Evolutionary conservation across 2,797 vertebrate genomes (phyloP).

Genomic region (Dermochelys coriacea): DNA sequence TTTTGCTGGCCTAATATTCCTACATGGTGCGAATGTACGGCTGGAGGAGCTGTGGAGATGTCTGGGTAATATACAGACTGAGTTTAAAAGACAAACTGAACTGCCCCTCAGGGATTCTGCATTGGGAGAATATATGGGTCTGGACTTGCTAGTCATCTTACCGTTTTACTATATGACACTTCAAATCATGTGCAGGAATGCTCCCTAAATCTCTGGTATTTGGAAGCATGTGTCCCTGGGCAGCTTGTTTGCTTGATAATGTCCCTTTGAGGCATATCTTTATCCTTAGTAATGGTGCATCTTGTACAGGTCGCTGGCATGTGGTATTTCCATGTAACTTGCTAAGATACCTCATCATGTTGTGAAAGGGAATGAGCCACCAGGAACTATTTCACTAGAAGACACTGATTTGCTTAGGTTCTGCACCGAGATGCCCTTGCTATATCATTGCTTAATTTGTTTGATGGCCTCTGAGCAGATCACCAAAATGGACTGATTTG

Average conservation of each 20-base stretch:
- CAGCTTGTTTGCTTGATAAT: neutral
- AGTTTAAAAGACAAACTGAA: neutral
- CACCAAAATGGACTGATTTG: neutral
- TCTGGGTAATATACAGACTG: neutral
- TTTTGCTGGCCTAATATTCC: neutral
- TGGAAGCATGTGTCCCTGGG: too few relatives aligned
- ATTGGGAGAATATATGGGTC: neutral
- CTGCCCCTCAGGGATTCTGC: neutral
- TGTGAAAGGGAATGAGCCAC: neutral
- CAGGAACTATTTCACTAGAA: neutral
- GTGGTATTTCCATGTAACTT: too few relatives aligned
- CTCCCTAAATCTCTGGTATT: neutral
- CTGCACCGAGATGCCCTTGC: neutral
- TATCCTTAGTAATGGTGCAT: neutral
- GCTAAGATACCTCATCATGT: too few relatives aligned
- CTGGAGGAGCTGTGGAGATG: neutral
- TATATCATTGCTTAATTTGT: neutral
- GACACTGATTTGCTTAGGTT: neutral
- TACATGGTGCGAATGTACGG: neutral
- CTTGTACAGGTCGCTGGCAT: neutral
- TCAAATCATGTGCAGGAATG: neutral
- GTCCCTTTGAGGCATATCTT: neutral
- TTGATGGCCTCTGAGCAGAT: neutral
- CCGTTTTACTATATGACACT: neutral
- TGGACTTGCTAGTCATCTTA: neutral